Base-by-base conservation (phyloP, 1,140 invertebrate genomes). In the Olivierus martensii region DNA sequence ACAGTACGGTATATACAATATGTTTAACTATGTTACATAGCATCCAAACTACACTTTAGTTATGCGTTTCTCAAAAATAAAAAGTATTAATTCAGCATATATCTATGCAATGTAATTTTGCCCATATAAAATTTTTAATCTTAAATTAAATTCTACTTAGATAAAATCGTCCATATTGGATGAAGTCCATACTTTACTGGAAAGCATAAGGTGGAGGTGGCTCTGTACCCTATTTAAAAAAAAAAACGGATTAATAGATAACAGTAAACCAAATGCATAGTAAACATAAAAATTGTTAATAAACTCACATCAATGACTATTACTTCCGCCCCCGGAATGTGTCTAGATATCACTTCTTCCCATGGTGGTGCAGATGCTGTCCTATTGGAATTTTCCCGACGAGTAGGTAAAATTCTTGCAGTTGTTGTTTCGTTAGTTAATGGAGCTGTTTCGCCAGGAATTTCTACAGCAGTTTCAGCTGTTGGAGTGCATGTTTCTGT, bases 161-260 rank as follows among this genome's bases (percentile, higher is more conserved):
- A n/a, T n/a, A n/a, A n/a, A n/a, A n/a, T n/a, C n/a, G n/a, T n/a
- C n/a, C n/a, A n/a, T n/a, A n/a, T n/a, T n/a, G n/a, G n/a, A n/a
- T n/a, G n/a, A n/a, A n/a, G n/a, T n/a, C n/a, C n/a, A n/a, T n/a
- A n/a, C n/a, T n/a, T n/a, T n/a, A n/a, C n/a, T n/a, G n/a, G n/a
- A n/a, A n/a, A n/a, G 44, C 50, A 46, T 51, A 51, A 46, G 50
- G 50, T 2, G 50, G 50, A 36, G 50, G 50, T 21, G 50, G 50
- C 9, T 45, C 50, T 2, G 50, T 51, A n/a, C 50, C 50, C 50
- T 51, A 15, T 14, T 45, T 45, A 45, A 45, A 2, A 42, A 42
- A 34, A 21, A 5, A 47, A 35, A 3, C 12, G 17, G 2, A 3
- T 19, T 19, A 46, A 21, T 15, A 44, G 18, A 15, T 3, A 15